Conservation (phyloP, 2,888 invertebrate genomes). For the Eupithecia subumbrata region DNA sequence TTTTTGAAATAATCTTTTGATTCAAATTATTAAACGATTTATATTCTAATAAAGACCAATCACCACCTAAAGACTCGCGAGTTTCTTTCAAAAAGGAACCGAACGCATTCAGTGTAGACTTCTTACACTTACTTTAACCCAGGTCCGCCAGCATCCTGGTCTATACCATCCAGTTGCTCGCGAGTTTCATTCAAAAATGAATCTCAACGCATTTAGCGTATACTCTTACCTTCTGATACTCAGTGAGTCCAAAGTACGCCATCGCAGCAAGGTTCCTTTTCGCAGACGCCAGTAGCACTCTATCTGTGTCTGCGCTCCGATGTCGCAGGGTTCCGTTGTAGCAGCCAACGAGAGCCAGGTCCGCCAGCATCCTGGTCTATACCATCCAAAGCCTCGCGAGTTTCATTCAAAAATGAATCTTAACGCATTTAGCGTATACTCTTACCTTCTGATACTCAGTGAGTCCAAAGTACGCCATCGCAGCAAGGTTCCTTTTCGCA, state of each 20-base stretch:
- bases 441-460: conserved; percentile 96
- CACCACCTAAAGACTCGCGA: too few species aligned
- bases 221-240: conserved; percentile 92
- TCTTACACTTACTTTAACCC: too few species aligned
- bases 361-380: conserved; percentile 98
- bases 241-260: conserved; percentile 99
- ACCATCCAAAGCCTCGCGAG: too few species aligned
- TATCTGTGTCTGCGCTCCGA: conserved; percentile 87
- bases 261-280: conserved; percentile 97
- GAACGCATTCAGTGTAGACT: too few species aligned
- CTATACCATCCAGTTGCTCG: too few species aligned
- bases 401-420: conserved; percentile 63
- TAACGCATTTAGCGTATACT: not conserved
- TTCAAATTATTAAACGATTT: too few species aligned
- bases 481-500: conserved; percentile 96
- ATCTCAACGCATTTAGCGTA: not conserved
- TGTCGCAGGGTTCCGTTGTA: conserved; percentile 94
- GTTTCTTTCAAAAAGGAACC: too few species aligned
- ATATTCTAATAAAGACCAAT: too few species aligned
- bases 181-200: conserved; percentile 69
- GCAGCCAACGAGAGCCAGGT: conserved; percentile 97
- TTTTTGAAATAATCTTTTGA: too few species aligned
- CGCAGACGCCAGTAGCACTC: conserved; percentile 96
- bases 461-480: conserved; percentile 98
- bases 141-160: too few species aligned